A percentile compares a stretch with the other conserved stretches of the same genome.
phyloP scores from a whole-genome alignment of 2,888 invertebrate genomes.

The Cerceris ruficornis region DNA sequence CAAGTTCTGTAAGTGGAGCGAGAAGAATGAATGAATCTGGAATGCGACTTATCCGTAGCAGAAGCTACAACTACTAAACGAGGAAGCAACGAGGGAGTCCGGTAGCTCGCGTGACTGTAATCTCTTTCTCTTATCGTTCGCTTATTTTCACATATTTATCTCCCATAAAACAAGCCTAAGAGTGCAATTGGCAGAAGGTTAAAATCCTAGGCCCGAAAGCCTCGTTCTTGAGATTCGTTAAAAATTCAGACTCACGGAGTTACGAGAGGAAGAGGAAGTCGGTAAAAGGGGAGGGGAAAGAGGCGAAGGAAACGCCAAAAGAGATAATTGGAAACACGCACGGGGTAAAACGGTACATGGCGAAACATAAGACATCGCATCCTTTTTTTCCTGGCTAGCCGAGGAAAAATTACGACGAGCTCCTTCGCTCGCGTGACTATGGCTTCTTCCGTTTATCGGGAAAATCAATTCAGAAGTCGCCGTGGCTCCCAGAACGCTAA shows the following conservation, averaged over 20 bases:
- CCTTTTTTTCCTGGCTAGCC: not conserved
- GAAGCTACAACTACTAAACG: not conserved
- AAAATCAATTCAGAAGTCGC: conserved; percentile 40
- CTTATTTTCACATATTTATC: conserved; percentile 12
- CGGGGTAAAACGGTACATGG: not conserved
- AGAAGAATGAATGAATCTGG: conserved; percentile 11
- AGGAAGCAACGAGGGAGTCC: not conserved
- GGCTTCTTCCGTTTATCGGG: conserved; percentile 35
- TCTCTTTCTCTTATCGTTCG: not conserved
- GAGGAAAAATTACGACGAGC: conserved; percentile 13
- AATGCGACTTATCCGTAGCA: conserved; percentile 17
- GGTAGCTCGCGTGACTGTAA: conserved; percentile 6
- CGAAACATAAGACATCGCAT: not conserved
- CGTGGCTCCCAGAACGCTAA: conserved; percentile 26
- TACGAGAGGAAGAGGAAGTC: no score
- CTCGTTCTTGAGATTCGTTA: not conserved
- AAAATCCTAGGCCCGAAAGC: not conserved
- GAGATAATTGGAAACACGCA: not conserved
- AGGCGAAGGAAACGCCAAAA: no score
- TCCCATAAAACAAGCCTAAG: not conserved
- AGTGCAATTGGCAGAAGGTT: not conserved
- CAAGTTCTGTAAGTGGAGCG: not conserved
- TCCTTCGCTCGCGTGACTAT: conserved; percentile 39
- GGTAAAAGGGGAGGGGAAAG: no score
- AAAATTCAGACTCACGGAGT: not conserved